Conservation (phyloP, 2,888 invertebrate species). For the Deilephila elpenor region DNA sequence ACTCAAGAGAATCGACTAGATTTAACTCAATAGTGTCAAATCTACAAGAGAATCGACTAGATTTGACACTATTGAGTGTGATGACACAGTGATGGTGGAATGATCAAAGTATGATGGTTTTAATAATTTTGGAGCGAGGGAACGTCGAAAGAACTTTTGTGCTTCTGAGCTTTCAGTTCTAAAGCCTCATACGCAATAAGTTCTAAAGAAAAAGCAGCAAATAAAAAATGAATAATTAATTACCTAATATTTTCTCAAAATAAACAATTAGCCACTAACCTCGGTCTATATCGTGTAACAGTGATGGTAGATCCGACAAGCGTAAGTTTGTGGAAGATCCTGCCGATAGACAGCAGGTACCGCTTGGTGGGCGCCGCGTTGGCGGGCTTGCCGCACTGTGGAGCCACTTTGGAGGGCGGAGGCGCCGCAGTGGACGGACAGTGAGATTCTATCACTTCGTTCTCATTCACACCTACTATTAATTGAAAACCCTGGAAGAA, state of each 20-base stretch:
- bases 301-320: constrained; percentile 95
- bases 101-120: too few species aligned
- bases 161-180: too few species aligned
- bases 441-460: constrained; percentile 72
- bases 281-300: constrained; percentile 96
- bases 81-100: too few species aligned
- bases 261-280: constrained; percentile 76
- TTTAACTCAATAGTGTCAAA: too few species aligned
- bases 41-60: too few species aligned
- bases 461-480: constrained; percentile 85
- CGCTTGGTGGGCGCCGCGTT: constrained; percentile 85
- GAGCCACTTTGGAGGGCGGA: constrained; percentile 78
- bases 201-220: too few species aligned
- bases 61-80: too few species aligned
- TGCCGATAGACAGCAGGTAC: constrained; percentile 95
- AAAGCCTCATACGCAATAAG: too few species aligned
- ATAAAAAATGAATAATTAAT: too few species aligned
- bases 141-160: too few species aligned
- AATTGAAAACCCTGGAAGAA: constrained; percentile 90
- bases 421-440: constrained; percentile 72
- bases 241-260: neutral
- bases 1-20: too few species aligned
- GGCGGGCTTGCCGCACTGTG: constrained; percentile 69
- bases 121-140: too few species aligned
- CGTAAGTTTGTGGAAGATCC: constrained; percentile 96